These are phyloP conservation scores for Malaclemys terrapin DNA, from an alignment of 2,113 vertebrate genomes.

Conservation along the genomic window DNA sequence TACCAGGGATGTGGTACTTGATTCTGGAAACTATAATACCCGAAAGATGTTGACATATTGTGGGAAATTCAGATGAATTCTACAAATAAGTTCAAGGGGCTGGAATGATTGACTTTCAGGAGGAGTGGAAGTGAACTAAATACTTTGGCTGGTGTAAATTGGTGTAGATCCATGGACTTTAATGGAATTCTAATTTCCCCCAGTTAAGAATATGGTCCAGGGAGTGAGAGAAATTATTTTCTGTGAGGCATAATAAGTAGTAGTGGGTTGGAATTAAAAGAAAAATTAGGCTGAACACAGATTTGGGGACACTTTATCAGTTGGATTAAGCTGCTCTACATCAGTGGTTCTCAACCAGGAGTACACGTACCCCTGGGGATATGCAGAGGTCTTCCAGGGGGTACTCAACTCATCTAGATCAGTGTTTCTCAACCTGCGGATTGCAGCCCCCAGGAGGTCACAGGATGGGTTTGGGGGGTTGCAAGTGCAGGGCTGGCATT, in stretches of 20 bases:
- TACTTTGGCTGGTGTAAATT: accelerated
- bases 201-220: not conserved
- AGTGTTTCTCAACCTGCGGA: too few species aligned
- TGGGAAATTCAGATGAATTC: not conserved
- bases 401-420: too few species aligned
- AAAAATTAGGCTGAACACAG: not conserved
- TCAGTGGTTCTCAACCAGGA: too few species aligned
- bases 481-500: too few species aligned
- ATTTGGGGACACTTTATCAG: not conserved
- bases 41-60: not conserved
- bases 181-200: not conserved
- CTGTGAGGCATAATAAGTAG: not conserved
- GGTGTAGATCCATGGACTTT: accelerated
- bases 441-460: too few species aligned
- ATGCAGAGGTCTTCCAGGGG: too few species aligned
- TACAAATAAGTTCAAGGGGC: not conserved
- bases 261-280: not conserved
- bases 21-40: not conserved
- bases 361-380: too few species aligned
- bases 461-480: too few species aligned
- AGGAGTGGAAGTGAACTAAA: not conserved
- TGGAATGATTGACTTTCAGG: not conserved
- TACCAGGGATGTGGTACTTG: not conserved
- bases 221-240: not conserved
- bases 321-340: not conserved